phyloP scores from a whole-genome alignment of 1,140 invertebrate species.

The Vanessa tameamea region DNA sequence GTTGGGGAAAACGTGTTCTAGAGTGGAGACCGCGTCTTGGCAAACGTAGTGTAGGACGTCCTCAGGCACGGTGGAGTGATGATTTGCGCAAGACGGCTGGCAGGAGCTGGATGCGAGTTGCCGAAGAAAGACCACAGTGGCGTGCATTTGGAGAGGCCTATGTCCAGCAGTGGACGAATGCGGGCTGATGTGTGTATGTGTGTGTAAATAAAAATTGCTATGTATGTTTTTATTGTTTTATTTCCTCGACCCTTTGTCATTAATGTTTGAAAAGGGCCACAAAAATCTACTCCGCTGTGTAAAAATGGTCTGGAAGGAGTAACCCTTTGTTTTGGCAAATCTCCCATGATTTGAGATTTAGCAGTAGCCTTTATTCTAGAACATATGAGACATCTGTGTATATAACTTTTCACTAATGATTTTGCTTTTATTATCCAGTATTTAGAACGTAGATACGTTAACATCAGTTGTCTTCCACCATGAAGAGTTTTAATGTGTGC shows the following conservation, averaged over 20 bases:
- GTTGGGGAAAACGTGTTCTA: too few relatives aligned
- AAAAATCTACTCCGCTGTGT: constrained; percentile 30
- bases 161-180: too few relatives aligned
- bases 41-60: too few relatives aligned
- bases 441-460: constrained; percentile 6
- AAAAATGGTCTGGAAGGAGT: constrained; percentile 29
- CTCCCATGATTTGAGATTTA: constrained; percentile 33
- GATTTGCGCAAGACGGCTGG: too few relatives aligned
- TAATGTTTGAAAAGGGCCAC: constrained; percentile 26
- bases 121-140: too few relatives aligned
- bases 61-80: too few relatives aligned
- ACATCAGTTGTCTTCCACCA: constrained; percentile 11
- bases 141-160: too few relatives aligned
- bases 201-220: too few relatives aligned
- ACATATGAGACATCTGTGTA: constrained; percentile 29
- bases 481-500: constrained; percentile 8
- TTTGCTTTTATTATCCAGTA: constrained; percentile 36
- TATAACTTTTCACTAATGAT: constrained; percentile 17
- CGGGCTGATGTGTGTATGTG: too few relatives aligned
- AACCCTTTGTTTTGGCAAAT: constrained; percentile 25
- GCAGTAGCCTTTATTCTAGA: constrained; percentile 14
- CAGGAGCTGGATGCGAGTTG: too few relatives aligned
- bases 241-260: constrained; percentile 22
- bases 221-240: constrained; percentile 31
- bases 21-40: too few relatives aligned